Conservation (phyloP, 2,797 vertebrate genomes). For the Poecile montanus region DNA sequence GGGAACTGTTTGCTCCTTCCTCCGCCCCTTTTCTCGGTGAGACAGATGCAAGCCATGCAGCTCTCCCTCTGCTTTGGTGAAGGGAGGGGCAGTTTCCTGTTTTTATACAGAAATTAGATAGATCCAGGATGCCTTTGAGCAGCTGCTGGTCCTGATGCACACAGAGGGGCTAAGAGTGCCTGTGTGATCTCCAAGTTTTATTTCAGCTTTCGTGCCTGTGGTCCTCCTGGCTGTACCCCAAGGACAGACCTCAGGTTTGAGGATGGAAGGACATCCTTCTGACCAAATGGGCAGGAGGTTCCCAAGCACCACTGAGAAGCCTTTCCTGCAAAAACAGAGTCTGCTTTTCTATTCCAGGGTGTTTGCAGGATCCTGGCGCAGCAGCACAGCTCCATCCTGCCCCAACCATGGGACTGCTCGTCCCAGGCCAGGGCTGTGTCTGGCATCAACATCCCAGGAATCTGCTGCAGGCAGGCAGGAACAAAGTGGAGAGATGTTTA, state of each 20-base stretch:
- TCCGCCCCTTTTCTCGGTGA: background rate
- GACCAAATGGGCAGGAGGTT: rapidly evolving
- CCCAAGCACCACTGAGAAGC: background rate
- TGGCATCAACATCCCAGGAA: background rate
- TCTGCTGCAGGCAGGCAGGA: background rate
- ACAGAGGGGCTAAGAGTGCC: rapidly evolving
- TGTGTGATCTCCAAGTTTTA: rapidly evolving
- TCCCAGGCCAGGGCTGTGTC: background rate
- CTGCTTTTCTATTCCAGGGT: background rate
- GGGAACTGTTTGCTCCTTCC: background rate
- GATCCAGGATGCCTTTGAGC: slow-evolving; percentile 16
- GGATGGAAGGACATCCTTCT: background rate
- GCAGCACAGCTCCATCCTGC: background rate
- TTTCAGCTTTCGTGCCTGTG: background rate
- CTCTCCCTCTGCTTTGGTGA: background rate
- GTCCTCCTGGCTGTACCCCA: background rate
- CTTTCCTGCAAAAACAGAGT: background rate
- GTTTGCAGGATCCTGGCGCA: background rate
- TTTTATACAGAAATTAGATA: slow-evolving; percentile 14
- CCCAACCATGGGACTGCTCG: background rate
- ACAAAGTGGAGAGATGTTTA: background rate
- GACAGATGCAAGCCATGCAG: background rate
- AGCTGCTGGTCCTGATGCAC: background rate
- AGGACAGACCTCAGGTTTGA: rapidly evolving
- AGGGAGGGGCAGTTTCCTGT: slow-evolving; percentile 60